Conservation (phyloP, 2,797 vertebrate genomes). For the Psittacula echo region DNA sequence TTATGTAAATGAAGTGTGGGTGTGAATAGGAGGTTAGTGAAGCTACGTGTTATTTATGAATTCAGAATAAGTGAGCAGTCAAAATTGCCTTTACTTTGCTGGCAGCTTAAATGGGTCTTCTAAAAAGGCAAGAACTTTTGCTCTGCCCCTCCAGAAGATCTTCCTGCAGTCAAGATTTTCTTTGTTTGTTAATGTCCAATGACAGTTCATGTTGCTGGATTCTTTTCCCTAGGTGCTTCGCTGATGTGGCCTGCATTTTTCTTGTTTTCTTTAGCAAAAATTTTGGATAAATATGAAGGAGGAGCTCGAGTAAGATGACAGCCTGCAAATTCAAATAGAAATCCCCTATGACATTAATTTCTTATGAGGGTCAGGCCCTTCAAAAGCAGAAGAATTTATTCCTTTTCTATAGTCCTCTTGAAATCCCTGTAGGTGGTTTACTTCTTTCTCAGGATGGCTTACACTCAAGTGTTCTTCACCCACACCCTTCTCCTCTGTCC, state of each 20-base stretch:
- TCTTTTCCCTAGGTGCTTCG: neutral
- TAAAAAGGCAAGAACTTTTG: neutral
- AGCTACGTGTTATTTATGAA: slow-evolving; percentile 39
- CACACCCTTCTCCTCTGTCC: neutral
- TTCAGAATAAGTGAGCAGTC: slow-evolving; percentile 30
- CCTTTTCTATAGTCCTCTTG: neutral
- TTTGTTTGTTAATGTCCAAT: neutral
- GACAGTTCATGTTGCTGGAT: neutral
- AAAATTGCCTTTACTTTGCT: slow-evolving; percentile 39
- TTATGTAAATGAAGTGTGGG: neutral
- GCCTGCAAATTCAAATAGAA: neutral
- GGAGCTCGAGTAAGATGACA: neutral
- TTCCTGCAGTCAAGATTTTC: neutral
- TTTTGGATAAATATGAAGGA: neutral
- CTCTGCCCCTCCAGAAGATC: neutral
- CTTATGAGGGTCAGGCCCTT: neutral
- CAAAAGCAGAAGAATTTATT: neutral
- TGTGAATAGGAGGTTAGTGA: slow-evolving; percentile 21
- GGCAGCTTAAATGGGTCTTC: slow-evolving; percentile 33
- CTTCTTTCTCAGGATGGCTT: neutral
- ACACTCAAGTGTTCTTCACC: neutral
- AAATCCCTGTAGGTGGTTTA: neutral
- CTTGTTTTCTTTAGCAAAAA: neutral
- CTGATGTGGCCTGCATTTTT: neutral
- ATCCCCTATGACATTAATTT: neutral